phyloP scores from a whole-genome alignment of 1,140 invertebrate species.

The Philotrypesis tridentata region DNA sequence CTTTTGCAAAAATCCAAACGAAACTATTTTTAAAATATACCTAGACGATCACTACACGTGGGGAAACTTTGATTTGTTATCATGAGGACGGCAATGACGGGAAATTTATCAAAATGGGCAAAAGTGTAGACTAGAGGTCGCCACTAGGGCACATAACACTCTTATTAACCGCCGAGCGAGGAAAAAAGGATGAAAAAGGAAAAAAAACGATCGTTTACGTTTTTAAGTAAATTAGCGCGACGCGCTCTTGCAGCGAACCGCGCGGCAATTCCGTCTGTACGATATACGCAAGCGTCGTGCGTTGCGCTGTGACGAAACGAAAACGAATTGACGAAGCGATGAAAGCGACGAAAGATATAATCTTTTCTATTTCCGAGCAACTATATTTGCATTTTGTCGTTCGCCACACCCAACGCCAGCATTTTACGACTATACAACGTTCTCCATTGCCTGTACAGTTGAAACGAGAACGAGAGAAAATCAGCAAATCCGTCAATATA shows the following conservation, averaged over 20 bases:
- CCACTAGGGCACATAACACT: too few species aligned
- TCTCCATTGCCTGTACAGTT: too few species aligned
- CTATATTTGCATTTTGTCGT: constrained; percentile 4
- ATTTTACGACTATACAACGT: constrained; percentile 42
- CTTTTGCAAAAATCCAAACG: too few species aligned
- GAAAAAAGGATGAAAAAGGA: not conserved
- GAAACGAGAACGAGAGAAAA: not conserved
- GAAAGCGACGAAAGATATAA: not conserved
- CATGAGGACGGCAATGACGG: too few species aligned
- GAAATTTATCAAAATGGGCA: too few species aligned
- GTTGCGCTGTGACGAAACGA: not conserved
- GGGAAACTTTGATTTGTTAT: too few species aligned
- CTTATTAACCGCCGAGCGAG: too few species aligned
- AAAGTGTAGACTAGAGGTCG: too few species aligned
- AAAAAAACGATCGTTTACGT: not conserved
- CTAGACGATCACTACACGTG: too few species aligned
- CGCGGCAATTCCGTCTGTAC: constrained; percentile 23
- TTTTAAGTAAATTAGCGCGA: not conserved
- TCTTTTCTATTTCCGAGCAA: constrained; percentile 21
- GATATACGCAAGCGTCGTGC: too few species aligned
- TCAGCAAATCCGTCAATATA: constrained; percentile 30
- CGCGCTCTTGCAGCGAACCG: not conserved
- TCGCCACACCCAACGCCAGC: not conserved
- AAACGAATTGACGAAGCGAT: not conserved
- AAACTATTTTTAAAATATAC: too few species aligned